Evolutionary conservation across 2,113 vertebrate species (phyloP).

Genomic region (Ictalurus furcatus): DNA sequence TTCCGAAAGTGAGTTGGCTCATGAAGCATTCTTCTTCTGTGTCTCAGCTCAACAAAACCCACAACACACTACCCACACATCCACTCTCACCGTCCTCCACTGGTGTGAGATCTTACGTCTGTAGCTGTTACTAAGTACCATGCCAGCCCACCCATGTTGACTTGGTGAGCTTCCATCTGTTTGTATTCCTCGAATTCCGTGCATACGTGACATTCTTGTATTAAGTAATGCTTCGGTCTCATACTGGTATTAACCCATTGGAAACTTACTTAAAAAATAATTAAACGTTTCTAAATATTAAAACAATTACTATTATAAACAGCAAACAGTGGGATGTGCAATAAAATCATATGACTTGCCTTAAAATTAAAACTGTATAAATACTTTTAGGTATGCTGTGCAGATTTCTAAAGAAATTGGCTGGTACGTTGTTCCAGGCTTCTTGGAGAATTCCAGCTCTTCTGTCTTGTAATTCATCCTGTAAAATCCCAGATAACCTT

Average conservation of each 20-base stretch:
- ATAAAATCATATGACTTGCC: background rate
- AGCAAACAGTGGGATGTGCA: background rate
- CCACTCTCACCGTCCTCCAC: background rate
- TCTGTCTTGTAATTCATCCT: too few species aligned
- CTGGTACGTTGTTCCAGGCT: too few species aligned
- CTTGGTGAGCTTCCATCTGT: background rate
- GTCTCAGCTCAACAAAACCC: background rate
- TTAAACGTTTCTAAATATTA: background rate
- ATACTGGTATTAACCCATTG: background rate
- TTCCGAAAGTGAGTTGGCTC: background rate
- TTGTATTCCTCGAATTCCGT: background rate
- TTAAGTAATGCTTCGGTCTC: background rate
- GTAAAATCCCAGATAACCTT: too few species aligned
- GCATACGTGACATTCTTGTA: background rate
- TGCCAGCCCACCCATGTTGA: background rate
- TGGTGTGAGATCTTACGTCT: background rate
- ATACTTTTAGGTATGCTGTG: background rate
- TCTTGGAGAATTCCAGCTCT: too few species aligned
- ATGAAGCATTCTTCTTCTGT: background rate
- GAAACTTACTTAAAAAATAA: background rate
- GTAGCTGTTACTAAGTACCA: background rate
- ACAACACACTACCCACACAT: slow-evolving; percentile 18
- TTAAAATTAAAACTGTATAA: background rate
- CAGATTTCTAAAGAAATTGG: too few species aligned
- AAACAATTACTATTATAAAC: background rate